These are phyloP conservation scores for Myotis planiceps DNA, from an alignment of 2,797 vertebrate species.

Conservation along the genomic window DNA sequence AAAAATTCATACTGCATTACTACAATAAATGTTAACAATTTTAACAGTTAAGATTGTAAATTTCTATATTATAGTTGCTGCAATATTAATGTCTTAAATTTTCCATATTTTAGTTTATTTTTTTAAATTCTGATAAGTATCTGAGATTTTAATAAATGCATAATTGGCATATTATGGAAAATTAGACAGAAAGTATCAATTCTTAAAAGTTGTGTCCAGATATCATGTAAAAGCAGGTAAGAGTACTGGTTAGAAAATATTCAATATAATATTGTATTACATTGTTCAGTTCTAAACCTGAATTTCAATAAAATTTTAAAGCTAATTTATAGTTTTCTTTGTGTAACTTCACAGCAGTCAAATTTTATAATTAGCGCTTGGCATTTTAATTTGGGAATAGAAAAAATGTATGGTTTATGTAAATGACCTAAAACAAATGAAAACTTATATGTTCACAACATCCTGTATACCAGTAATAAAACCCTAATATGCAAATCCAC, in stretches of 20 bases:
- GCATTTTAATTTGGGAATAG: conserved; percentile 28
- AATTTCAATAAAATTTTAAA: conserved; percentile 86
- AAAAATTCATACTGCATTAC: conserved; percentile 67
- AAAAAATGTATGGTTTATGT: neutral
- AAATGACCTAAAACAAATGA: conserved; percentile 45
- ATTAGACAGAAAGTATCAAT: conserved; percentile 41
- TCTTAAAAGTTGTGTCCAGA: conserved; percentile 20
- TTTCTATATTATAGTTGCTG: conserved; percentile 71
- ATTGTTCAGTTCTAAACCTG: conserved; percentile 76
- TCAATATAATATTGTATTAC: conserved; percentile 66
- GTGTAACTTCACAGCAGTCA: conserved; percentile 31
- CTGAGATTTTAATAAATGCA: conserved; percentile 42
- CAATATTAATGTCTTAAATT: conserved; percentile 67
- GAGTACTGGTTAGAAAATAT: conserved; percentile 74
- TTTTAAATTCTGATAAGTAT: conserved; percentile 59
- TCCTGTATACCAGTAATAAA: no score
- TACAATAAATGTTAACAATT: conserved; percentile 78
- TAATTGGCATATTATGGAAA: conserved; percentile 54
- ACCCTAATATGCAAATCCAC: no score
- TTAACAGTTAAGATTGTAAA: conserved; percentile 74
- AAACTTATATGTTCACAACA: neutral
- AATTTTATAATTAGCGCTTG: conserved; percentile 54
- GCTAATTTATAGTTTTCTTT: conserved; percentile 44
- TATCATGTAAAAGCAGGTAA: conserved; percentile 72
- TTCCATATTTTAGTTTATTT: conserved; percentile 72